phyloP scores from a whole-genome alignment of 2,113 vertebrate species.

The Neodontobutis hainanensis region DNA sequence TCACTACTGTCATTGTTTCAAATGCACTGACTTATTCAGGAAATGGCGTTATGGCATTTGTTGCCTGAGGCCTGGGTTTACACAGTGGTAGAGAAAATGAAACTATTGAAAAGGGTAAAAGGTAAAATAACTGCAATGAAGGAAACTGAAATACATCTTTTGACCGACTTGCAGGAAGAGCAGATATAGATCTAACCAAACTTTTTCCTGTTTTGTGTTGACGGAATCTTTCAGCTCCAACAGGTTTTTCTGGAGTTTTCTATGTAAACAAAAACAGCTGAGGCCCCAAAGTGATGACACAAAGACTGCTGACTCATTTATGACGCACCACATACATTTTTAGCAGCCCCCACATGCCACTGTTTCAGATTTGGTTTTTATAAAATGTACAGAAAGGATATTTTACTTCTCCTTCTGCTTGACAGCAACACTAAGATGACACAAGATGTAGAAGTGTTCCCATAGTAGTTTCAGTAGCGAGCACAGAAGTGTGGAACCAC shows the following conservation, averaged over 20 bases:
- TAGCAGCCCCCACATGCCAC: not conserved
- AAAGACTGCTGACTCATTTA: constrained; percentile 10
- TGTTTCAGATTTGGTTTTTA: not conserved
- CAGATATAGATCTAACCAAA: not conserved
- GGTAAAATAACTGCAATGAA: too few relatives aligned
- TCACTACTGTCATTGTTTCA: too few relatives aligned
- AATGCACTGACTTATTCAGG: too few relatives aligned
- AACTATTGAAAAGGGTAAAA: too few relatives aligned
- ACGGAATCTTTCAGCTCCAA: not conserved
- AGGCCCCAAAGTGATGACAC: not conserved
- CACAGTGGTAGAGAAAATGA: too few relatives aligned
- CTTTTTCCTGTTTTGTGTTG: not conserved
- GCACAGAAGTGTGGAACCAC: constrained; percentile 50
- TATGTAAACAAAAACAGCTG: not conserved
- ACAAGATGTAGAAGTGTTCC: constrained; percentile 26
- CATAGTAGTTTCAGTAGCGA: constrained; percentile 29
- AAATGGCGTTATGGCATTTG: too few relatives aligned
- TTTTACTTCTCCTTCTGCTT: not conserved
- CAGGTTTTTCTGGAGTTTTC: not conserved
- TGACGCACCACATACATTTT: constrained; percentile 9
- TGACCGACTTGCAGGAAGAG: not conserved
- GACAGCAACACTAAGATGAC: constrained; percentile 31
- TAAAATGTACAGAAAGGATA: not conserved
- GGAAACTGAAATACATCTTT: too few relatives aligned
- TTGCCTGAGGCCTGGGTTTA: too few relatives aligned